Evolutionary conservation across 1,140 invertebrate genomes (phyloP), one percentile per base, ranked within the genome.

Genomic region (Solenopsis invicta): DNA sequence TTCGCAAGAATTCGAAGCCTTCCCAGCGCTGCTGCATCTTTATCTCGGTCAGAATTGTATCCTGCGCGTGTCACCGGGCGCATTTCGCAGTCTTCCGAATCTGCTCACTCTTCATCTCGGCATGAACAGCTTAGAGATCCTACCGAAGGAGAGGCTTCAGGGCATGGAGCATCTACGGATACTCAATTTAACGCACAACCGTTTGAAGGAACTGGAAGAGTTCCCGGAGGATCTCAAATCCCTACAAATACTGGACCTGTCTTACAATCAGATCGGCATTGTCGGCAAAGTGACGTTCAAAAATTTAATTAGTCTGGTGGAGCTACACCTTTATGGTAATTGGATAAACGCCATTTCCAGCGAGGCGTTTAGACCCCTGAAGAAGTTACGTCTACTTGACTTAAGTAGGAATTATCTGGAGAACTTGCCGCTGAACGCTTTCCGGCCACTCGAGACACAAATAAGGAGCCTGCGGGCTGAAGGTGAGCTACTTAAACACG

Each of bases 1-100:
- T 0, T 98, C 98, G 62, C 97, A 97, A 91, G 98, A 99, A 90
- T 98, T 99, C 92, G 97, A 98, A 91, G 96, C 97, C n/a, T 98
- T 98, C 90, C 97, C 98, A 4, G 96, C 97, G 0, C 95, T 99
- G 12, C 96, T 97, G 89, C 97, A 97, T 90, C 95, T 99, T 21
- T 97, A 97, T 87, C 93, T 99, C 54, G 95, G 96, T 2, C 95
- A 97, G 87, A 99, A 99, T 93, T 96, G 96, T 86, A 98, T 99
- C 41, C 96, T 96, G 5, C 96, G 97, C 86, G 96, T 99, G 72
- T 98, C 98, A 0, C 98, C 98, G 0, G 97, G 98, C 2, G 97
- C 98, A 50, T 99, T 99, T 93, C 96, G 96, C 56, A 97, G 96
- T 85, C 94, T 99, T 21, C 96, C 96, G 16, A 97, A 97, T 93